Base-by-base conservation (phyloP, 1,140 invertebrate species). In the Trichonephila inaurata region DNA sequence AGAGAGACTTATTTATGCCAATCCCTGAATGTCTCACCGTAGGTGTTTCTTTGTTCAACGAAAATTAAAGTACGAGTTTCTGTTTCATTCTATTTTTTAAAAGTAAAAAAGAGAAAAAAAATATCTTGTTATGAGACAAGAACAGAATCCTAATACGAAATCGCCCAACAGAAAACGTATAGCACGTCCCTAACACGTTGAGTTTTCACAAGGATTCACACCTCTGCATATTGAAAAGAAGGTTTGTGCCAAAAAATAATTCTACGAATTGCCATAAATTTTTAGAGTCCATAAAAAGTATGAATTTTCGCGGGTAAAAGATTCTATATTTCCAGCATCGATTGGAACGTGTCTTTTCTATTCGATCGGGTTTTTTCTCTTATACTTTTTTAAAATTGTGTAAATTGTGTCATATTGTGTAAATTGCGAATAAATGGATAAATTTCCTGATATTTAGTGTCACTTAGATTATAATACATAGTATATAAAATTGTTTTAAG, bases 231-330 rank as follows among this genome's bases (percentile, higher is more conserved):
- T 88, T 88, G 86, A 88, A 28, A 88, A n/a, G 28, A 19, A 8
- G 24, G 28, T 14, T 24, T 24, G 33, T 28, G 28, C 18, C 61
- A 21, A 18, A 60, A 28, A 90, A 51, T 10, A 51, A 51, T 90
- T 40, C 6, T n/a, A 18, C 40, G 12, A 14, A 90, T 33, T 66
- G 33, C 44, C 62, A 66, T 89, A 61, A 81, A 90, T 40, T 61
- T 89, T 61, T 90, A 58, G 89, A 90, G 89, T 90, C 89, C 61
- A 90, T 90, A 81, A 90, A 90, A 81, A 44, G 66, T 77, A 16
- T 62, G 61, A 62, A 62, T 62, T 21, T 21, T 62, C 2, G 61
- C 61, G 61, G 16, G 19, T 62, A 18, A 18, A 21, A 18, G 61
- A 62, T 62, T 62, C 61, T 18, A 62, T 5, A 21, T 19, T 62